Evolutionary conservation across 2,888 invertebrate genomes (phyloP), one percentile per base, ranked within the genome.

Genomic region (Cosmia pyralina): DNA sequence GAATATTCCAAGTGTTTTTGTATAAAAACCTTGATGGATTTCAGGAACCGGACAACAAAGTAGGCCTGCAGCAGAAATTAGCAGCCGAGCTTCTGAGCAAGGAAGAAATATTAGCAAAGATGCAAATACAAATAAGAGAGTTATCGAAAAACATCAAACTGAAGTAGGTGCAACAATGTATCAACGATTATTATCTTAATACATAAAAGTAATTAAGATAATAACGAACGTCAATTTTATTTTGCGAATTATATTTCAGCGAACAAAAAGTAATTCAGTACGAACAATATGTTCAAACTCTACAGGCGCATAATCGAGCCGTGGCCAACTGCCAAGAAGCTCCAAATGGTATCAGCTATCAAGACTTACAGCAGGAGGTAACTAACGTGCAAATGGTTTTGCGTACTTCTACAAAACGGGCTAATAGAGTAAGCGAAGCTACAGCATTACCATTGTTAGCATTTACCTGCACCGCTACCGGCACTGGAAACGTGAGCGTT

Each of bases 221-320:
- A n/a, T 34, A 58, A 28, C 15, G 2, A 62, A 17, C 2, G 46
- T 55, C 0, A 57, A 64, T 46, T 50, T 53, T 19, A 71, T 58
- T 41, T 41, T 70, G 44, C 65, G 28, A 52, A 59, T 66, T 73
- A 67, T 34, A 41, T 79, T 81, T 57, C 84, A 96, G 96, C 84
- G 95, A 95, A 82, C 94, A 96, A 86, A 96, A 96, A 89, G 93
- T 96, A n/a, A 87, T 91, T 28, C 96, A 95, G 75, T 96, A 96
- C 74, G 95, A 95, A 79, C 93, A 94, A 76, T 95, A 94, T 79
- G 92, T 95, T 17, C 90, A 90, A 58, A 91, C 93, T 72, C 82
- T 95, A 34, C 95, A 95, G 85, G 89, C 91, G 7, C 92, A 94
- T 72, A 91, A 90, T 72, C 91, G 91, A 11, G 88, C 91, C 46